Evolutionary conservation across 2,113 vertebrate species (phyloP), one percentile per base, ranked within the genome.

Genomic region (Neodon shergylaensis): DNA sequence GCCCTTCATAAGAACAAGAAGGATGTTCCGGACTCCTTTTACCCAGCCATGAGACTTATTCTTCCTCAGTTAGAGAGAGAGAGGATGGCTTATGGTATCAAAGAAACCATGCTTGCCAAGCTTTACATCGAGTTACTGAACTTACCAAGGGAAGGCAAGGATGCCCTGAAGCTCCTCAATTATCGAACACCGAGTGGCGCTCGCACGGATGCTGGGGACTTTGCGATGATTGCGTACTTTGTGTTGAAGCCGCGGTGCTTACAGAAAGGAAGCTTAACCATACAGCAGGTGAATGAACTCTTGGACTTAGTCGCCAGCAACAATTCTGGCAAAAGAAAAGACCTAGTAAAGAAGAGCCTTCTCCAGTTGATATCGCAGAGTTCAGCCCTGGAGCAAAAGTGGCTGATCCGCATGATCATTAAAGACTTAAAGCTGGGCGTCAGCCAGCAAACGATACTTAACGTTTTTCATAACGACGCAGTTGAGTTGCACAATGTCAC

Each of bases 351-450:
- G 95, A 99, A 99, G 98, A 99, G 98, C 89, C 98, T 99, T 77
- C 98, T 99, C 90, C 99, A 99, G 52, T 98, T 99, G 81, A 99
- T 99, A 97, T 99, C 99, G 5, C 99, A 99, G 96, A 99, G 99
- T 97, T 99, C 99, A 22, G 99, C 99, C 0, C 98, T 99, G 36
- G 99, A 99, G 97, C 99, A 99, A 42, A 99, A 99, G 96, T 99
- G 99, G 99, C 99, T 99, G 39, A 99, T 99, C 87, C 98, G 99
- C 24, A 99, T 99, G 99, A 99, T 99, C 68, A 95, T 99, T 77
- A 99, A 99, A 96, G 99, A 99, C 98, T 99, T 99, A 98, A 99
- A 99, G 96, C 99, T 99, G 3, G 99, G 99, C 31, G 70, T 99
- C 85, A 99, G 99, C 96, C 99, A 99, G 49, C 99, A 99, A 92